Evolutionary conservation across 2,797 vertebrate species (phyloP).

Genomic region (Alcedo atthis): DNA sequence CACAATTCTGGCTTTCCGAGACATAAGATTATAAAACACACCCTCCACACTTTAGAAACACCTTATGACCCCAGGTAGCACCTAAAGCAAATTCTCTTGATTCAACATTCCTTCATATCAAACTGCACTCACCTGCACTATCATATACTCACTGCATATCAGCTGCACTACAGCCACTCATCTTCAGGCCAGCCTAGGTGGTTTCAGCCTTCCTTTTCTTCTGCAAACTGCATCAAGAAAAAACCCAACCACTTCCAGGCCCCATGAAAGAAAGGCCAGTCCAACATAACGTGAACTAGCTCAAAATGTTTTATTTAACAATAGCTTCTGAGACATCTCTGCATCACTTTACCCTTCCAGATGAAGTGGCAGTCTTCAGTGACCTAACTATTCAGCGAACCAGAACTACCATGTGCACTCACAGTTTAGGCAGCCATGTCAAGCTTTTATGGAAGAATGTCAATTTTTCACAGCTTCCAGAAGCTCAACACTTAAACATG

Average conservation of each 20-base stretch:
- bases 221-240: background rate
- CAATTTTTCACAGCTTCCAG: background rate
- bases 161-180: background rate
- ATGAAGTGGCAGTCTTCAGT: background rate
- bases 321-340: background rate
- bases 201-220: background rate
- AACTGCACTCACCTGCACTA: background rate
- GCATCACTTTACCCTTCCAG: background rate
- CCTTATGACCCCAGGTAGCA: background rate
- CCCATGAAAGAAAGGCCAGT: background rate
- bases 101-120: background rate
- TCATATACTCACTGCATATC: no score
- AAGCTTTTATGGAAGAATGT: background rate
- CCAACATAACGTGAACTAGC: background rate
- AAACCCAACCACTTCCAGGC: background rate
- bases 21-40: background rate
- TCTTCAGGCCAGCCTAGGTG: background rate
- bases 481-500: background rate
- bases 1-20: background rate
- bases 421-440: background rate
- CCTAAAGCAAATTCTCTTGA: background rate
- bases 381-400: background rate
- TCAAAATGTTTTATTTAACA: background rate
- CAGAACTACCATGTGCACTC: background rate
- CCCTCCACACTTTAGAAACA: background rate